Evolutionary conservation across 2,797 vertebrate species (phyloP).

Genomic region (Rhinatrema bivittatum): DNA sequence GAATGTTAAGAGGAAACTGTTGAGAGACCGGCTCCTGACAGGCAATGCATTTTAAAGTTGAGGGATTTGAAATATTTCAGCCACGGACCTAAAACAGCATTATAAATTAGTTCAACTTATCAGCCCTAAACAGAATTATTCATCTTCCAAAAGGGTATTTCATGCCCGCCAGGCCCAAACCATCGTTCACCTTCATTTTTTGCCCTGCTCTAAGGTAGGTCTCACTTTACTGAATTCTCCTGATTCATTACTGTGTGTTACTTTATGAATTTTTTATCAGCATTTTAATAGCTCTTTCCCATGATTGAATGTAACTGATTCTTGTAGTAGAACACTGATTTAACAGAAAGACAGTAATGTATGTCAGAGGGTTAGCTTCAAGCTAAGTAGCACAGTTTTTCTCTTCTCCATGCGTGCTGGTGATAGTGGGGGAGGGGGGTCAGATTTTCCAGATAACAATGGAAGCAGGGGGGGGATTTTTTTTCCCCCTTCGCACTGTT

Average conservation of each 20-base stretch:
- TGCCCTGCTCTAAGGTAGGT: conserved; percentile 69
- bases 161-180: conserved; percentile 79
- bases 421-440: no score
- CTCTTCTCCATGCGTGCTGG: conserved; percentile 39
- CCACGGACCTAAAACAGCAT: conserved; percentile 81
- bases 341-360: conserved; percentile 71
- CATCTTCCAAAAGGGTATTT: conserved; percentile 84
- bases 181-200: conserved; percentile 78
- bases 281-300: conserved; percentile 80
- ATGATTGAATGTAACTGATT: conserved; percentile 76
- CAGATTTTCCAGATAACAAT: no score
- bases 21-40: conserved; percentile 71
- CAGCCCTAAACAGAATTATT: conserved; percentile 83
- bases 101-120: conserved; percentile 85
- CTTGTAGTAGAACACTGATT: conserved; percentile 71
- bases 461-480: no score
- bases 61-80: conserved; percentile 81
- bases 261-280: conserved; percentile 84
- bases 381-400: conserved; percentile 58
- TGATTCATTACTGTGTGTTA: conserved; percentile 78
- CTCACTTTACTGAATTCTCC: conserved; percentile 77
- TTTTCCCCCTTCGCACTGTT: no score
- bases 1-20: conserved; percentile 78
- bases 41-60: conserved; percentile 76
- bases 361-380: conserved; percentile 64